Evolutionary conservation across 2,888 invertebrate genomes (phyloP), one percentile per base, ranked within the genome.

Genomic region (Lepidocyrtoides sp.): DNA sequence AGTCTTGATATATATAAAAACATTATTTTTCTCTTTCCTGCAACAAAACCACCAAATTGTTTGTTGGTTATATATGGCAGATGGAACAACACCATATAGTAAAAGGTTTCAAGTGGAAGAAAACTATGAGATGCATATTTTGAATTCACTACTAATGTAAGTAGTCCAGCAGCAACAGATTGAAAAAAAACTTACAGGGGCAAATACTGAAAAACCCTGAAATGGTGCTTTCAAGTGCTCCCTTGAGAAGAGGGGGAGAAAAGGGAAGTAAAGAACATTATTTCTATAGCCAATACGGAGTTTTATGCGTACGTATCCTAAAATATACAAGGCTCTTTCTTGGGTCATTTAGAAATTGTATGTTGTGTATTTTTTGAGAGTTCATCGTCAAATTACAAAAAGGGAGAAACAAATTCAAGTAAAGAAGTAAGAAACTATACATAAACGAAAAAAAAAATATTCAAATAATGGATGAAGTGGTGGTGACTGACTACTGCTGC

Each of bases 1-100:
- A n/a, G n/a, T n/a, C n/a, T n/a, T n/a, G n/a, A n/a, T n/a, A n/a
- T n/a, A n/a, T n/a, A n/a, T n/a, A n/a, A n/a, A n/a, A n/a, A n/a
- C n/a, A n/a, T n/a, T n/a, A n/a, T n/a, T 84, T 63, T 69, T 84
- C 69, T 41, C 51, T 51, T 48, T 84, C 84, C 84, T 69, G 84
- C 51, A 84, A 84, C 84, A 84, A 66, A 82, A 60, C 1, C 14
- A 51, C 54, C 23, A 20, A 44, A 32, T 32, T 26, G 41, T 54
- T 29, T 51, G 26, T 51, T 7, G 1, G 2, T 44, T 44, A 26
- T 75, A n/a, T 17, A 5, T 36, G 32, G 36, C 17, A 69, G 48
- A 72, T 72, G 41, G 44, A 48, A 44, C n/a, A n/a, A n/a, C n/a
- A n/a, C n/a, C n/a, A n/a, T n/a, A n/a, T n/a, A n/a, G n/a, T n/a